A percentile compares a stretch with the other conserved stretches of the same genome.
Evolutionary conservation across 2,888 invertebrate genomes (phyloP).

Genomic region (Altica lythri): DNA sequence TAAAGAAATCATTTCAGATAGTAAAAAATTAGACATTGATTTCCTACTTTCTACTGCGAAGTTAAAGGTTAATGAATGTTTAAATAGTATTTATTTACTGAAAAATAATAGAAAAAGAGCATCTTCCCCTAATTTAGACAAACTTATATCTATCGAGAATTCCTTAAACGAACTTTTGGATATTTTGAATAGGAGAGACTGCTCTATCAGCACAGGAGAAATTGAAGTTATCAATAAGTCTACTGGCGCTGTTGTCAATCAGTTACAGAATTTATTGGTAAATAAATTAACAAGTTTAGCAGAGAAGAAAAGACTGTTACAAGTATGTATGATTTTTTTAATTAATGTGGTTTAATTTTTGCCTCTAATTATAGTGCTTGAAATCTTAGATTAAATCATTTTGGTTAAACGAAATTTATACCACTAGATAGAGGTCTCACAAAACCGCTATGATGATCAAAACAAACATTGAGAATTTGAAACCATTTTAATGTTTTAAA

Average conservation of each 20-base stretch:
- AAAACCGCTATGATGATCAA: too few species aligned
- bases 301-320: slow-evolving; percentile 67
- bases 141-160: slow-evolving; percentile 67
- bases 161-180: slow-evolving; percentile 67
- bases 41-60: slow-evolving; percentile 67
- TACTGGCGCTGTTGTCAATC: slow-evolving; percentile 65
- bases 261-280: slow-evolving; percentile 70
- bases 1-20: slow-evolving; percentile 54
- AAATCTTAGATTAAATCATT: too few species aligned
- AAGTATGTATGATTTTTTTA: slow-evolving; percentile 43
- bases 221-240: slow-evolving; percentile 62
- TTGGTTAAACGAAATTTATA: too few species aligned
- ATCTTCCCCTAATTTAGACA: slow-evolving; percentile 69
- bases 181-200: slow-evolving; percentile 58
- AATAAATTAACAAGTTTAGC: slow-evolving; percentile 72
- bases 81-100: slow-evolving; percentile 67
- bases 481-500: neutral
- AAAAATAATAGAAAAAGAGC: slow-evolving; percentile 67
- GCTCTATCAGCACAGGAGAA: slow-evolving; percentile 59
- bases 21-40: slow-evolving; percentile 60
- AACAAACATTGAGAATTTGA: neutral
- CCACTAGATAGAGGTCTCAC: too few species aligned
- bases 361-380: too few species aligned
- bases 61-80: slow-evolving; percentile 70
- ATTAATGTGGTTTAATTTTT: too few species aligned